Evolutionary conservation across 2,113 vertebrate genomes (phyloP).

Genomic region (Catagonus wagneri): DNA sequence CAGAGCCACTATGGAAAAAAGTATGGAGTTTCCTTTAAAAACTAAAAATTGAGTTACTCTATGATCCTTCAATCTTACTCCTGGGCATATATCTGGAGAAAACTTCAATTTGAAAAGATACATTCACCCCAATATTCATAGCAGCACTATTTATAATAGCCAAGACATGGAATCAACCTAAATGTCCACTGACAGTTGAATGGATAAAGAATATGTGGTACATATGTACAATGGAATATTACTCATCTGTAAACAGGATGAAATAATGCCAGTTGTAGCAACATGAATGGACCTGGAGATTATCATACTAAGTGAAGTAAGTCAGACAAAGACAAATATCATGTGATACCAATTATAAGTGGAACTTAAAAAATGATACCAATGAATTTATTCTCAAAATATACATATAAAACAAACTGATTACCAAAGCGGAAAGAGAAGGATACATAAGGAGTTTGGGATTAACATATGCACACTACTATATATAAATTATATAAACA

Average conservation of each 20-base stretch:
- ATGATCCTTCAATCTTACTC: neutral
- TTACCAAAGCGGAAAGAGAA: neutral
- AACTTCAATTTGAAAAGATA: neutral
- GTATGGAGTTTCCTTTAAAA: neutral
- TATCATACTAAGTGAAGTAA: neutral
- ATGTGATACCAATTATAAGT: neutral
- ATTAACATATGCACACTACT: neutral
- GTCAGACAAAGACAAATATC: neutral
- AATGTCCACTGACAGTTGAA: neutral
- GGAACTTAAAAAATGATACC: neutral
- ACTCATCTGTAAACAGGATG: neutral
- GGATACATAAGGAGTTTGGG: neutral
- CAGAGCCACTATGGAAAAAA: neutral
- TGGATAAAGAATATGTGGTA: neutral
- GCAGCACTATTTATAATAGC: neutral
- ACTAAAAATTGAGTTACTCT: neutral
- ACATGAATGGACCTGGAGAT: neutral
- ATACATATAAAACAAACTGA: neutral
- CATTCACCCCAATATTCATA: neutral
- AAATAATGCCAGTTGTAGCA: neutral
- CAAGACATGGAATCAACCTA: neutral
- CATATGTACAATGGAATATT: neutral
- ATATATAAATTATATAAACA: neutral
- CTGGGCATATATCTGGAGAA: neutral
- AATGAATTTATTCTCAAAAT: neutral